phyloP scores from a whole-genome alignment of 2,888 invertebrate genomes.

The Neuroscelio doddi region DNA sequence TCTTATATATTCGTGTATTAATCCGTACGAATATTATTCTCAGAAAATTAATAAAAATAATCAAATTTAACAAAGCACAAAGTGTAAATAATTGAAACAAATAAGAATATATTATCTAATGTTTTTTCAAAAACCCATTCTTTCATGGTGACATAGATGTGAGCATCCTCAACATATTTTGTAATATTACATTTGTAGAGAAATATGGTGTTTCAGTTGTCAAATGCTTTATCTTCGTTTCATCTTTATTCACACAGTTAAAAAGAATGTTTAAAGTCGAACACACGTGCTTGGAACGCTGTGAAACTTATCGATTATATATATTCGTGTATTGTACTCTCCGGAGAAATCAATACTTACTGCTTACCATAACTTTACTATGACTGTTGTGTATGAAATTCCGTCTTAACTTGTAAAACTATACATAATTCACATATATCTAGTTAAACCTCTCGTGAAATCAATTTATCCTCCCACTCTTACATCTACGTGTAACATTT shows the following conservation, averaged over 20 bases:
- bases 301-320: slow-evolving; percentile 32
- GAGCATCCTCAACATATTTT: slow-evolving; percentile 19
- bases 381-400: not conserved
- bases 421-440: no score
- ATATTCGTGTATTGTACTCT: slow-evolving; percentile 36
- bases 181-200: slow-evolving; percentile 18
- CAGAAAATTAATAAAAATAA: no score
- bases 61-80: no score
- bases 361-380: slow-evolving; percentile 27
- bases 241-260: slow-evolving; percentile 32
- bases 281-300: slow-evolving; percentile 37
- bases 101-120: no score
- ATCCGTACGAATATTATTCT: no score
- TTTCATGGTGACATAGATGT: slow-evolving; percentile 10
- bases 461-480: no score
- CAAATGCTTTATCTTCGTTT: slow-evolving; percentile 41
- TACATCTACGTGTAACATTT: no score
- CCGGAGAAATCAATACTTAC: slow-evolving; percentile 39
- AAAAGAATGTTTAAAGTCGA: slow-evolving; percentile 41
- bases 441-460: no score
- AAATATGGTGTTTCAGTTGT: slow-evolving; percentile 32
- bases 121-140: no score
- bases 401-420: not conserved
- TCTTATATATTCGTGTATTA: no score
- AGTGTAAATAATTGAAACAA: no score